Evolutionary conservation across 1,140 invertebrate genomes (phyloP), one percentile per base, ranked within the genome.

Genomic region (Sminthurides bifidus): DNA sequence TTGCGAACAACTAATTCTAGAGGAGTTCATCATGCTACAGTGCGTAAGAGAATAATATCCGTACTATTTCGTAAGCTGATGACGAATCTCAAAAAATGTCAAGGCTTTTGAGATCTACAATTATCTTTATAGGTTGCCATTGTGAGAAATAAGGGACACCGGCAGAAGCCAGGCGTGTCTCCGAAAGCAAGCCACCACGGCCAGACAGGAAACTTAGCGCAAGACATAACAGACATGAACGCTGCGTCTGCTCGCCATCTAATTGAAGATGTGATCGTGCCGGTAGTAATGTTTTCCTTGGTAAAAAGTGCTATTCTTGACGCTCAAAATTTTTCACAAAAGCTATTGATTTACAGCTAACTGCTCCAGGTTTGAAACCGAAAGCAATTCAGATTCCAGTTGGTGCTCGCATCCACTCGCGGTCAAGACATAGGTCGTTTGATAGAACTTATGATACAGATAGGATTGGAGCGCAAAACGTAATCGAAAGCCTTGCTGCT

Each of bases 161-260:
- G 49, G 0, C 30, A 57, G 17, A 30, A 45, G 0, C 23, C 38
- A 40, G 26, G 40, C 2, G 2, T 38, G 6, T 14, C 44, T 12
- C 31, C 26, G 2, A 31, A 56, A 23, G 10, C 27, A 8, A 51
- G 38, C 4, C 44, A 56, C 27, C 56, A 59, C 31, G 57, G 58
- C 12, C 61, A 63, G 46, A 63, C 61, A 0, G 61, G 61, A 2
- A 50, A 63, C 27, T 51, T 63, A 27, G 61, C 61, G 12, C 37
- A 48, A 24, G 61, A 63, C 41, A 63, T 63, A 40, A 50, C 51
- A 5, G 61, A 50, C 8, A 59, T 63, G 57, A 59, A 50, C 35
- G 60, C 56, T 5, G 50, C 30, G 4, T 46, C 29, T 43, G 57
- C 54, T 2, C 45, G 37, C 24, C 26, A 45, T 5, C 23, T 38